Percentiles rank a stretch among this genome's conserved stretches.
Conservation (phyloP, 2,888 invertebrate genomes). For the Mechanitis messenoides region DNA sequence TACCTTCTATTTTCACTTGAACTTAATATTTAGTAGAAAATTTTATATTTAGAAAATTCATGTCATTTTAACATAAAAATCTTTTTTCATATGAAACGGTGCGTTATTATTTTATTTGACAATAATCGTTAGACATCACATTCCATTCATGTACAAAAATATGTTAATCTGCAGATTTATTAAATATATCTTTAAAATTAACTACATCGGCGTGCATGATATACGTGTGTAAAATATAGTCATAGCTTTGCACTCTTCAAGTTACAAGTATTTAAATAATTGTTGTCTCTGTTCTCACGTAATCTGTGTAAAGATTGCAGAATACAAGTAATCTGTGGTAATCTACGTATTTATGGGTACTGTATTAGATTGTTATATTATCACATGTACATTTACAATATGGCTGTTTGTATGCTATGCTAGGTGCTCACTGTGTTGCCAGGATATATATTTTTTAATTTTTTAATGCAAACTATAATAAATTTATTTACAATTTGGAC, state of each 20-base stretch:
- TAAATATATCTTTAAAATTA: slow-evolving; percentile 1
- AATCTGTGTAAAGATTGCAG: slow-evolving; percentile 24
- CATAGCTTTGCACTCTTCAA: slow-evolving; percentile 8
- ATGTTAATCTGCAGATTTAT: slow-evolving; percentile 23
- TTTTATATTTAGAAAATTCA: slow-evolving; percentile 29
- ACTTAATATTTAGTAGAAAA: slow-evolving; percentile 29
- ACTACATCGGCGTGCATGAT: neutral
- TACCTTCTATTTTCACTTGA: slow-evolving; percentile 10
- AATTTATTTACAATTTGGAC: slow-evolving; percentile 10
- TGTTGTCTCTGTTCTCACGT: slow-evolving; percentile 23
- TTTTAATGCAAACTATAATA: slow-evolving; percentile 20
- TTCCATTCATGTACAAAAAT: slow-evolving; percentile 66
- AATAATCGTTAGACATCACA: slow-evolving; percentile 59
- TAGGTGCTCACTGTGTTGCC: slow-evolving; percentile 47
- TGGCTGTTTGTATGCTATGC: slow-evolving; percentile 43
- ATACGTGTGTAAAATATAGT: slow-evolving; percentile 5
- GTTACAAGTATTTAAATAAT: slow-evolving; percentile 19
- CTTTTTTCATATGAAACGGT: slow-evolving; percentile 46
- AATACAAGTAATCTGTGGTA: slow-evolving; percentile 22
- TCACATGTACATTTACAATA: slow-evolving; percentile 56
- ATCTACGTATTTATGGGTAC: slow-evolving; percentile 45
- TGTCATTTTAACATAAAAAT: slow-evolving; percentile 21
- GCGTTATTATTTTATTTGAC: slow-evolving; percentile 45
- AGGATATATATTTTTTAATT: neutral
- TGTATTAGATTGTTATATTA: slow-evolving; percentile 60